Percentiles rank a stretch among this genome's conserved stretches.
Conservation (phyloP, 2,113 vertebrate species). For the Spea bombifrons region DNA sequence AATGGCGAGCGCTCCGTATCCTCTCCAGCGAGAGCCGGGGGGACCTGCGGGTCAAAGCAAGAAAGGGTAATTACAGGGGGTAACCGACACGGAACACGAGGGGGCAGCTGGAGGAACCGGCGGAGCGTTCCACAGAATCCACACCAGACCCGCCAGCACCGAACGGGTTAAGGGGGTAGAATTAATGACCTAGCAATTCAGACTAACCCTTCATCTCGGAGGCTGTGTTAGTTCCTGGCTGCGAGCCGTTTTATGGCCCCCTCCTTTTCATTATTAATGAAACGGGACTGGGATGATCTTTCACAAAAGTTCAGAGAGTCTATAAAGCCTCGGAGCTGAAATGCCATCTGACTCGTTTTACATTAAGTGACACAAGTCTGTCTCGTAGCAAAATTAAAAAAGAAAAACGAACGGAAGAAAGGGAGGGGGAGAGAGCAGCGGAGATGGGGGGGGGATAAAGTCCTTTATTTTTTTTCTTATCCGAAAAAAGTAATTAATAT, state of each 20-base stretch:
- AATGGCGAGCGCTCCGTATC: conserved; percentile 88
- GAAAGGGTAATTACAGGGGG: neutral
- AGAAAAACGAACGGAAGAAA: conserved; percentile 34
- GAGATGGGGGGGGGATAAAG: conserved; percentile 1
- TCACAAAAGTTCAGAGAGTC: conserved; percentile 81
- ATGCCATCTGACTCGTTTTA: conserved; percentile 79
- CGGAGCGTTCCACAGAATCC: neutral
- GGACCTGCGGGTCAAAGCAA: conserved; percentile 61
- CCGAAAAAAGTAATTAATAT: neutral
- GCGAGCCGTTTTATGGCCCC: conserved; percentile 69
- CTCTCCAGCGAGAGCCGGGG: conserved; percentile 84
- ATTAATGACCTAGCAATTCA: neutral
- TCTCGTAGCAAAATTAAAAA: conserved; percentile 65
- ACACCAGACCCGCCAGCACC: neutral
- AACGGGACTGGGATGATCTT: conserved; percentile 81
- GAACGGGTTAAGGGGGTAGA: conserved; percentile 22
- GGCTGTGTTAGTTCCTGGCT: neutral
- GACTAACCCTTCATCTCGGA: conserved; percentile 4
- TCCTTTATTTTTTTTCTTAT: neutral
- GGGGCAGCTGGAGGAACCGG: neutral
- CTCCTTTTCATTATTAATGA: conserved; percentile 84
- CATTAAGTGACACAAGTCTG: conserved; percentile 75
- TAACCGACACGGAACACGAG: too few species aligned
- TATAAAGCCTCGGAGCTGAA: conserved; percentile 79
- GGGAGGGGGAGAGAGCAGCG: conserved; percentile 12